A percentile compares a stretch with the other conserved stretches of the same genome.
Evolutionary conservation across 2,888 invertebrate species (phyloP).

Genomic region (Actias luna): DNA sequence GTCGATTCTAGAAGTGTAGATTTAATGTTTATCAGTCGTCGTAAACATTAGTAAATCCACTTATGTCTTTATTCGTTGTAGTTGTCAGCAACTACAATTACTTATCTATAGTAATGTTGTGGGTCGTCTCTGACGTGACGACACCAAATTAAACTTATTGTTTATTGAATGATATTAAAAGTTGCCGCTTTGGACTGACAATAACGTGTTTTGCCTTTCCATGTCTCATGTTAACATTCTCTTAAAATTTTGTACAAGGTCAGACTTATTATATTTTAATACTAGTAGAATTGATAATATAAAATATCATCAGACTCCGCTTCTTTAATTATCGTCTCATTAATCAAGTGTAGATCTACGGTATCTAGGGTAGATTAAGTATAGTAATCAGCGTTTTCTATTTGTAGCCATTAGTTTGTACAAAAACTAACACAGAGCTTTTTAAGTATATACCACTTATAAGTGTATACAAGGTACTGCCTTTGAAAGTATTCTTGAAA

Average conservation of each 20-base stretch:
- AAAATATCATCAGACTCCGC: background rate
- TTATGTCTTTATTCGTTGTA: conserved; percentile 2
- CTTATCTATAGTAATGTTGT: background rate
- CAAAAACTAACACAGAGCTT: too few species aligned
- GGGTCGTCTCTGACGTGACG: background rate
- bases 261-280: background rate
- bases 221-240: background rate
- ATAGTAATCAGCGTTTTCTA: too few species aligned
- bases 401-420: too few species aligned
- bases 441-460: too few species aligned
- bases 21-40: background rate
- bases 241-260: background rate
- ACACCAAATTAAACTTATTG: background rate
- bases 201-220: background rate
- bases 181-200: background rate
- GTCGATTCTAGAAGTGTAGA: background rate
- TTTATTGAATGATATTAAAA: background rate
- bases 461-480: too few species aligned
- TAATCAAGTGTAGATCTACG: too few species aligned
- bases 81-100: background rate
- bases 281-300: background rate
- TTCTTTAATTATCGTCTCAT: too few species aligned
- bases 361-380: too few species aligned
- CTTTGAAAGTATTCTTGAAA: too few species aligned
- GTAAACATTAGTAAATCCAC: background rate